Evolutionary conservation across 2,113 vertebrate genomes (phyloP).

Genomic region (Lophotis ruficrista): DNA sequence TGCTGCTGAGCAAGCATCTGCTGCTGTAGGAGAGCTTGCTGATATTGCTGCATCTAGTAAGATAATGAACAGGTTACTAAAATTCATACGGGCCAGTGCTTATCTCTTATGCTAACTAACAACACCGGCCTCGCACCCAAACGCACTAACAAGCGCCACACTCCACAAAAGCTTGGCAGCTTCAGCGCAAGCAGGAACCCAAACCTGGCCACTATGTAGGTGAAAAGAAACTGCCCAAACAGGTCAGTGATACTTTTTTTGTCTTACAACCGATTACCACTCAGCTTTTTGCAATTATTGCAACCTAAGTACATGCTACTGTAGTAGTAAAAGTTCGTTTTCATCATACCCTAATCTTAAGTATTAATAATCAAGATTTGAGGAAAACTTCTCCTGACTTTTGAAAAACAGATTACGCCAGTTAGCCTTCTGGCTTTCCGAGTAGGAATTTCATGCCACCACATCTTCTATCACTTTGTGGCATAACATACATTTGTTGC

Average conservation of each 20-base stretch:
- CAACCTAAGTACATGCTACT: background rate
- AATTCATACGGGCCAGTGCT: fast-evolving
- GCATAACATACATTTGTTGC: fast-evolving
- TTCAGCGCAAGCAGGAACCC: background rate
- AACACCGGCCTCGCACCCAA: fast-evolving
- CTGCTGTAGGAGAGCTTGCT: constrained; percentile 89
- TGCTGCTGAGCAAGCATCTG: constrained; percentile 76
- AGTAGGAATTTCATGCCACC: background rate
- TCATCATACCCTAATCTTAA: background rate
- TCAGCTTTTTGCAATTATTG: fast-evolving
- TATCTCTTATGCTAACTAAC: background rate
- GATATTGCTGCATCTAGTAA: constrained; percentile 90
- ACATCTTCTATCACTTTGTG: background rate
- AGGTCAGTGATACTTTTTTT: fast-evolving
- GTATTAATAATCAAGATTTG: background rate
- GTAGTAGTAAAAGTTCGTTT: fast-evolving
- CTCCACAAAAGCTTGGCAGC: background rate
- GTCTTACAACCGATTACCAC: fast-evolving
- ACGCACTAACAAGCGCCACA: fast-evolving
- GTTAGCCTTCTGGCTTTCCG: background rate
- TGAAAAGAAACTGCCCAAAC: background rate
- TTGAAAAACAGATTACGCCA: background rate
- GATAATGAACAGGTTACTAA: background rate
- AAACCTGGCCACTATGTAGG: fast-evolving
- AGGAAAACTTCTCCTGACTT: background rate